Evolutionary conservation across 1,140 invertebrate species (phyloP).

Genomic region (Drosophila obscura): DNA sequence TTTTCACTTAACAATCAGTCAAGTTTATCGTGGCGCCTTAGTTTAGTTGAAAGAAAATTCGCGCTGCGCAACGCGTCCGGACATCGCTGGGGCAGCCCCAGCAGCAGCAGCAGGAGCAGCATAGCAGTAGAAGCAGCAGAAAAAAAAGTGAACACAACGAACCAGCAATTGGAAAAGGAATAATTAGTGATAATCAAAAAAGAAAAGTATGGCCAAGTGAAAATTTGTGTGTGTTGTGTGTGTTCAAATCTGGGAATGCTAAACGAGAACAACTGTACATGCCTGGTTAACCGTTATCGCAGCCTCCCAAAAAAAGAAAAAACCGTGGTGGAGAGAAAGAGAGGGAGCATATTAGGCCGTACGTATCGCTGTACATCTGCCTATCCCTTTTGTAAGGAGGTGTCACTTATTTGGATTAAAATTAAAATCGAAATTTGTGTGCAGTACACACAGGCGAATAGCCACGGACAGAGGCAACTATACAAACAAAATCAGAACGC

Average conservation of each 20-base stretch:
- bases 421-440: constrained; percentile 44
- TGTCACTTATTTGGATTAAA: constrained; percentile 48
- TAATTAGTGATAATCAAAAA: constrained; percentile 20
- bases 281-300: constrained; percentile 31
- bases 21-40: constrained; percentile 78
- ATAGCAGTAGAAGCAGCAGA: constrained; percentile 6
- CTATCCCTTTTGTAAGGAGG: constrained; percentile 6
- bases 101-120: constrained; percentile 2
- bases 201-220: constrained; percentile 6
- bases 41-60: constrained; percentile 58
- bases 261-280: constrained; percentile 41
- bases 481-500: constrained; percentile 70
- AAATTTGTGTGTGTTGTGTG: constrained; percentile 1
- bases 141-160: constrained; percentile 53
- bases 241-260: background rate
- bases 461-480: constrained; percentile 15
- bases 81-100: constrained; percentile 24
- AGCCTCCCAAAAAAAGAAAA: constrained; percentile 41
- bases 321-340: background rate
- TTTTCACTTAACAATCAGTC: constrained; percentile 77
- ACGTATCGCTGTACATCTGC: too few relatives aligned
- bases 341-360: background rate
- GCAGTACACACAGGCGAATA: constrained; percentile 48
- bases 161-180: constrained; percentile 32
- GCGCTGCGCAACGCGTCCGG: constrained; percentile 25